Evolutionary conservation across 2,113 vertebrate species (phyloP).

Genomic region (Ceratotherium simum): DNA sequence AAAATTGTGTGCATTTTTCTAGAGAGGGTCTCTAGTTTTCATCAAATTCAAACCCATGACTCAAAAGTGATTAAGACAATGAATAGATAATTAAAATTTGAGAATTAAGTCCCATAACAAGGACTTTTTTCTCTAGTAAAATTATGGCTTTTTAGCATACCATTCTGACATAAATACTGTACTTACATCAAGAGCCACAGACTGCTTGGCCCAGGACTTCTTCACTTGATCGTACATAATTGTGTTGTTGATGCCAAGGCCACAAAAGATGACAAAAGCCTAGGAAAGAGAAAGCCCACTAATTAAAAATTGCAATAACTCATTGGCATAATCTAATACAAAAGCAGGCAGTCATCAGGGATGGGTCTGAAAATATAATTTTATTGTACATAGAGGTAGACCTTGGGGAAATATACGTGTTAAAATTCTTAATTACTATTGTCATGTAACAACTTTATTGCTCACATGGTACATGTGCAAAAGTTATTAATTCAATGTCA

Average conservation of each 20-base stretch:
- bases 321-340: conserved; percentile 64
- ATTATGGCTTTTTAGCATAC: background rate
- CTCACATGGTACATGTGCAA: conserved; percentile 45
- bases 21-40: background rate
- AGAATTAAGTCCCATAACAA: background rate
- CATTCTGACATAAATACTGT: background rate
- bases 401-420: conserved; percentile 48
- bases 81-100: conserved; percentile 10
- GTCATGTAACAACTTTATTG: conserved; percentile 60
- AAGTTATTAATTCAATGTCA: conserved; percentile 54
- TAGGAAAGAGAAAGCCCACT: conserved; percentile 81
- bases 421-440: conserved; percentile 76
- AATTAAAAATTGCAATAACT: conserved; percentile 64
- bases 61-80: background rate
- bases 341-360: conserved; percentile 48
- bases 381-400: conserved; percentile 49
- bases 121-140: background rate
- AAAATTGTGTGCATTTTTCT: background rate
- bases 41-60: background rate
- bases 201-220: conserved; percentile 99
- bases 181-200: conserved; percentile 98
- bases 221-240: conserved; percentile 99
- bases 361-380: conserved; percentile 60
- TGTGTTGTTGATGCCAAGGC: conserved; percentile 99
- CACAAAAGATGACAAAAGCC: conserved; percentile 99